A percentile compares a stretch with the other conserved stretches of the same genome.
These are phyloP conservation scores for Phymatocera aterrima DNA, from an alignment of 2,888 invertebrate genomes.

Conservation along the genomic window DNA sequence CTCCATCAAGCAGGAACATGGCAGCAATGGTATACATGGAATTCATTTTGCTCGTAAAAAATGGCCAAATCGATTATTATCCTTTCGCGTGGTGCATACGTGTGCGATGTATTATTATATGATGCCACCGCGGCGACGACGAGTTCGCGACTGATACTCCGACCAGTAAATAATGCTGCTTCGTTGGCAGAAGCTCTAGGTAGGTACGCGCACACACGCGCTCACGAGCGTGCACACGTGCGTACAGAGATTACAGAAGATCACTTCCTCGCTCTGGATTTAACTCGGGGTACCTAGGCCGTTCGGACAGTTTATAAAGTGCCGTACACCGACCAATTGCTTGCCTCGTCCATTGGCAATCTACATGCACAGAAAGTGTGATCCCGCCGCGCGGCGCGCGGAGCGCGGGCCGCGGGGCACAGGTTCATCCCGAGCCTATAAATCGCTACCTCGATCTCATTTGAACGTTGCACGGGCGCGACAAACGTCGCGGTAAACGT, in stretches of 20 bases:
- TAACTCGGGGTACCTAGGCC: conserved; percentile 55
- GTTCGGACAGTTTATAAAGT: conserved; percentile 36
- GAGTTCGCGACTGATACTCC: conserved; percentile 56
- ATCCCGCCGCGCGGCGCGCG: neutral
- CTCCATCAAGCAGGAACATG: conserved; percentile 26
- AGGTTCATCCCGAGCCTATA: neutral
- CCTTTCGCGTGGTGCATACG: neutral
- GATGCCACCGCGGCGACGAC: conserved; percentile 55
- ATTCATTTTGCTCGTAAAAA: neutral
- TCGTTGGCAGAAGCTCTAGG: too few relatives aligned
- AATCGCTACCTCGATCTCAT: conserved; percentile 37
- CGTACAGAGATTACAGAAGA: conserved; percentile 61
- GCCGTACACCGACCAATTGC: conserved; percentile 40
- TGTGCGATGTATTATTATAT: conserved; percentile 47
- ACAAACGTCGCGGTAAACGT: conserved; percentile 18
- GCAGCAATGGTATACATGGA: neutral
- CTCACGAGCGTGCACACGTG: too few relatives aligned
- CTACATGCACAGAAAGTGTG: conserved; percentile 41
- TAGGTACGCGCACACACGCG: too few relatives aligned
- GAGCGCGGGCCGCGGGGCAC: neutral
- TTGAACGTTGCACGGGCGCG: conserved; percentile 26
- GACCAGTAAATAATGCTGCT: conserved; percentile 58
- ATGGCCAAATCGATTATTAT: neutral
- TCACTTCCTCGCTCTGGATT: conserved; percentile 57
- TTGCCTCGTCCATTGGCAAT: conserved; percentile 33